Evolutionary conservation across 1,140 invertebrate genomes (phyloP).

Genomic region (Ooceraea biroi): DNA sequence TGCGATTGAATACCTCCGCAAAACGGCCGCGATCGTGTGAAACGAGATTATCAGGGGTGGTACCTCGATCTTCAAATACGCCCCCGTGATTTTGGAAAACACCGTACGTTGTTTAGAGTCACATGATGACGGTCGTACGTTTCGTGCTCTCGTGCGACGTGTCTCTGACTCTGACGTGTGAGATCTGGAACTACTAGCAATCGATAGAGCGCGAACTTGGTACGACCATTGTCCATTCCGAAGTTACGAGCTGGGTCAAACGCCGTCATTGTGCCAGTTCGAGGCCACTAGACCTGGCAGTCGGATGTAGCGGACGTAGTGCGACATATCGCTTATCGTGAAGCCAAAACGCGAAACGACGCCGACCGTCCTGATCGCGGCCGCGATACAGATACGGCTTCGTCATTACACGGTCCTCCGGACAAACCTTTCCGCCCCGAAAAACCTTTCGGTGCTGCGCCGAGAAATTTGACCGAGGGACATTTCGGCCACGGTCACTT

Average conservation of each 20-base stretch:
- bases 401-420: neutral
- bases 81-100: neutral
- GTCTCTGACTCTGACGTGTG: neutral
- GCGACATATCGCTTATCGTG: neutral
- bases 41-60: slow-evolving; percentile 44
- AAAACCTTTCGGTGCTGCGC: too few relatives aligned
- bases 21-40: slow-evolving; percentile 50
- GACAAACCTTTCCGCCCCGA: neutral
- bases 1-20: slow-evolving; percentile 72
- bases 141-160: neutral
- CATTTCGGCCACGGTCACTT: neutral
- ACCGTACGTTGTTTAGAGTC: neutral
- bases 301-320: neutral
- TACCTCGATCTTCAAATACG: slow-evolving; percentile 15
- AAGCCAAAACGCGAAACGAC: neutral
- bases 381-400: neutral
- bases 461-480: neutral
- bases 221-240: neutral
- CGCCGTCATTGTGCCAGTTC: slow-evolving; percentile 17
- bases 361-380: neutral
- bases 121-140: neutral
- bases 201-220: slow-evolving; percentile 25
- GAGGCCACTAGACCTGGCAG: slow-evolving; percentile 3
- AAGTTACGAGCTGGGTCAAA: slow-evolving; percentile 22
- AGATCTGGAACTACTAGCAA: neutral